Evolutionary conservation across 2,797 vertebrate genomes (phyloP), one percentile per base, ranked within the genome.

Genomic region (Pseudochromis fuscus): DNA sequence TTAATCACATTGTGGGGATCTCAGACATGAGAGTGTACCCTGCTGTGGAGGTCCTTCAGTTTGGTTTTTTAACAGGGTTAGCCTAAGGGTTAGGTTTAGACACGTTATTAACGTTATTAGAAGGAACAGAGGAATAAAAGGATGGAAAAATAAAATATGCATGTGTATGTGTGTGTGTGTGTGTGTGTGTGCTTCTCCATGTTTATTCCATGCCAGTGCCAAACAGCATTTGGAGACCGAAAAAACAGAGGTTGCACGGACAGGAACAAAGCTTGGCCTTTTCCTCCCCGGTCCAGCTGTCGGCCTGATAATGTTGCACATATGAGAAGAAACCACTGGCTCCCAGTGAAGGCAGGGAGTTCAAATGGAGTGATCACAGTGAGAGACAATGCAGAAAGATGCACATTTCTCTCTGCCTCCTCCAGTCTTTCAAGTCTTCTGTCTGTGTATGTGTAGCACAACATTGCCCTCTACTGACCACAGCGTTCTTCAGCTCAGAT

Each of bases 381-480:
- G 46, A 83, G 81, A 87, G 73, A 86, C 86, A 84, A 84, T 77
- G 59, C 50, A 83, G 77, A 83, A 72, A 67, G 79, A 88, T 77
- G 76, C 75, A 80, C 71, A 81, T 83, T 84, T 77, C 64, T 74
- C 81, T 72, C 52, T 55, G 38, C 66, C 67, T 74, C 67, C 62
- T 67, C 66, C 67, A 15, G 58, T 19, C 63, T 56, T 15, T n/a
- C 33, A 3, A n/a, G 62, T 45, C 40, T 38, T 50, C 48, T 0
- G 3, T 27, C 46, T 68, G 19, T 7, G 1, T 0, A 46, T 66
- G 19, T 55, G 64, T 38, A 68, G 86, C 76, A 53, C 92, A 90
- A 93, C 88, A 93, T 82, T 93, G 91, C 91, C 91, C 88, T 91
- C 92, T 93, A 55, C 77, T 86, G 91, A 4, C 55, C 35, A n/a